Evolutionary conservation across 1,140 invertebrate species (phyloP).

Genomic region (Andrena cerasifolii): DNA sequence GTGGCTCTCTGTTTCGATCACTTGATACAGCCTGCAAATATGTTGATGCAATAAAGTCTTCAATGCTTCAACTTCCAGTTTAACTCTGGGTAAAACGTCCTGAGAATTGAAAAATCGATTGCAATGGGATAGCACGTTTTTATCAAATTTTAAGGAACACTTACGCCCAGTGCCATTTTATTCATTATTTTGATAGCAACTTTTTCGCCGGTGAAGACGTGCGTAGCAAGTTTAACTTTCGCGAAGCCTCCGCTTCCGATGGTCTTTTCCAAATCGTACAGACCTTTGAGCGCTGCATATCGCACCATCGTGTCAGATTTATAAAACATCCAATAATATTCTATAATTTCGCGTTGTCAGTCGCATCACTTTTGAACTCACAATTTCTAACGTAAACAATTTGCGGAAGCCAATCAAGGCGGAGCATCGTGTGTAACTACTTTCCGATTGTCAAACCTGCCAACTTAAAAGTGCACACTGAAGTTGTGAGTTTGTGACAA

Average conservation of each 20-base stretch:
- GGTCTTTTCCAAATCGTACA: conserved; percentile 89
- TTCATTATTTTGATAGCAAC: conserved; percentile 95
- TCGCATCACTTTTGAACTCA: conserved; percentile 57
- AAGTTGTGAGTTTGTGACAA: too few relatives aligned
- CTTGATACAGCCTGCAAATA: conserved; percentile 93
- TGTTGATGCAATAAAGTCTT: conserved; percentile 91
- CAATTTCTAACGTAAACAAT: conserved; percentile 61
- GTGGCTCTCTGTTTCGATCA: conserved; percentile 88
- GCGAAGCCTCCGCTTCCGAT: conserved; percentile 91
- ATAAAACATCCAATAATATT: conserved; percentile 1
- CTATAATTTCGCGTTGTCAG: background rate
- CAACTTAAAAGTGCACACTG: background rate
- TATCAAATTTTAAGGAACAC: conserved; percentile 60
- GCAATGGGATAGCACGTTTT: background rate
- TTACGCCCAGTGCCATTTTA: conserved; percentile 88
- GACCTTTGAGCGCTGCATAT: conserved; percentile 83
- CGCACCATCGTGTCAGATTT: conserved; percentile 77
- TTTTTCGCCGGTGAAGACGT: conserved; percentile 90
- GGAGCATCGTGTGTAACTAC: background rate
- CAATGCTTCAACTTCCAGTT: conserved; percentile 91
- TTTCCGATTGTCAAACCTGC: conserved; percentile 29
- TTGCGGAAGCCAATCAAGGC: conserved; percentile 51
- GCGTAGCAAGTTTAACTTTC: conserved; percentile 91
- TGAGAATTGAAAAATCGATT: conserved; percentile 67
- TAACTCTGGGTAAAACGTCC: conserved; percentile 91